A percentile compares a stretch with the other conserved stretches of the same genome.
These are phyloP conservation scores for Rhabdomys pumilio DNA, from an alignment of 2,797 vertebrate genomes.

Conservation along the genomic window DNA sequence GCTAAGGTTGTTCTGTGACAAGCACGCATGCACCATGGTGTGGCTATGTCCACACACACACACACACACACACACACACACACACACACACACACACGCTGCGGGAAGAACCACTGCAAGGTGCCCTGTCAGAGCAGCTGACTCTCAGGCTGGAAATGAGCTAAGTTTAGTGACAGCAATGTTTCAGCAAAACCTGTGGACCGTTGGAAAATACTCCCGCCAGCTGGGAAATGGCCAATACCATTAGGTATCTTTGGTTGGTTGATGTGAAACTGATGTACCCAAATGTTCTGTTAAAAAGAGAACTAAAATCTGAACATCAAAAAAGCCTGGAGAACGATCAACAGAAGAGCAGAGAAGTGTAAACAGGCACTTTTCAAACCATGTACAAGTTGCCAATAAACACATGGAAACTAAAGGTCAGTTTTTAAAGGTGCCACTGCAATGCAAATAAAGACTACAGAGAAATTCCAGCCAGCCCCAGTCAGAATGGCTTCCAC, in stretches of 20 bases:
- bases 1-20: neutral
- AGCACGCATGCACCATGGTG: neutral
- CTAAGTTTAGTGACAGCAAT: slow-evolving; percentile 91
- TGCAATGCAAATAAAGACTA: neutral
- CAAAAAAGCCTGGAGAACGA: neutral
- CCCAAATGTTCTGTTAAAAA: slow-evolving; percentile 5
- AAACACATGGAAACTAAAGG: neutral
- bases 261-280: neutral
- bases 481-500: neutral
- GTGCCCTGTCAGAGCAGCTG: slow-evolving; percentile 95
- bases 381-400: neutral
- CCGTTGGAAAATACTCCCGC: slow-evolving; percentile 94
- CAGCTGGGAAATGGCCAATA: slow-evolving; percentile 95
- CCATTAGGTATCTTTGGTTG: neutral
- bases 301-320: neutral
- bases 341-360: neutral
- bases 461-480: neutral
- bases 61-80: too few relatives aligned
- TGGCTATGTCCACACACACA: too few relatives aligned
- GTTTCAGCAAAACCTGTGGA: slow-evolving; percentile 96
- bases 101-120: slow-evolving; percentile 92
- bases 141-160: slow-evolving; percentile 96
- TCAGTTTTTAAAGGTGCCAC: neutral
- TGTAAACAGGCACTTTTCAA: neutral
- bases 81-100: too few relatives aligned